Evolutionary conservation across 1,140 invertebrate genomes (phyloP).

Genomic region (Samia ricini): DNA sequence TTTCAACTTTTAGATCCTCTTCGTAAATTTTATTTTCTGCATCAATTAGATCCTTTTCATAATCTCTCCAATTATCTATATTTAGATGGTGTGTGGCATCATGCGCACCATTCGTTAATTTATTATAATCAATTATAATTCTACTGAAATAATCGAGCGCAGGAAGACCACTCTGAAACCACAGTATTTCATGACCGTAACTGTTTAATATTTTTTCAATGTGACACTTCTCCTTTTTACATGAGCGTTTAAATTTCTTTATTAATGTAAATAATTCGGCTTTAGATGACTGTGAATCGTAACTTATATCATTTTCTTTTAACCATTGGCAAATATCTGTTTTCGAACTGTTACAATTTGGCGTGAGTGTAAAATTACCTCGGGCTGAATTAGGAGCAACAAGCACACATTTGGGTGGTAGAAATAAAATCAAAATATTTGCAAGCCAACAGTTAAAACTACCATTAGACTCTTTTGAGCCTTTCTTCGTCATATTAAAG

Average conservation of each 20-base stretch:
- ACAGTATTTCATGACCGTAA: constrained; percentile 7
- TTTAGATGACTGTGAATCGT: background rate
- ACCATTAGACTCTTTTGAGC: background rate
- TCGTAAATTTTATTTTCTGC: constrained; percentile 3
- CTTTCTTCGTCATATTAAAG: background rate
- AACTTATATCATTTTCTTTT: background rate
- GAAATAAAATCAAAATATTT: background rate
- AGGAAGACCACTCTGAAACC: background rate
- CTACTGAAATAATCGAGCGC: background rate
- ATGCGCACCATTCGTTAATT: background rate
- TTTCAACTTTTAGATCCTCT: constrained; percentile 10
- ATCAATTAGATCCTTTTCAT: background rate
- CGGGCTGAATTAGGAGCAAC: background rate
- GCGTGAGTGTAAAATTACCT: background rate
- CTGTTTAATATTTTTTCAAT: background rate
- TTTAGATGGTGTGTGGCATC: background rate
- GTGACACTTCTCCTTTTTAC: background rate
- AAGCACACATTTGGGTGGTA: background rate
- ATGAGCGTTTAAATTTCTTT: constrained; percentile 3
- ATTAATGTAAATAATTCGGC: constrained; percentile 7
- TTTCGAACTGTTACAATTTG: background rate
- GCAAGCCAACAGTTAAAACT: background rate
- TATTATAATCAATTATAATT: background rate
- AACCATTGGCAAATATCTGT: constrained; percentile 8
- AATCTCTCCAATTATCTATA: background rate